A percentile compares a stretch with the other conserved stretches of the same genome.
Conservation (phyloP, 2,113 vertebrate genomes). For the Pyxicephalus adspersus region DNA sequence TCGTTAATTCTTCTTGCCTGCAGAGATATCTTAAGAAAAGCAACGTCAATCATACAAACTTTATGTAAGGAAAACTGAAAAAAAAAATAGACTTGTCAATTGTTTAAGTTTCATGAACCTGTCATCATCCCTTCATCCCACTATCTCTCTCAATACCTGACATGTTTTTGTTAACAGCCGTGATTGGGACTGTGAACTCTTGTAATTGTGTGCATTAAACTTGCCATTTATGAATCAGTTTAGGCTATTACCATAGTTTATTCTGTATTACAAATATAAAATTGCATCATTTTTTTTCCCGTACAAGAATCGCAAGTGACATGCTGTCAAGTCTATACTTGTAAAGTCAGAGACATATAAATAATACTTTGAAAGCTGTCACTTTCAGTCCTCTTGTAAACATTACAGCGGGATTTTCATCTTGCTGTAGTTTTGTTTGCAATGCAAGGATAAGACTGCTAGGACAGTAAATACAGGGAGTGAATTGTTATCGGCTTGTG, state of each 20-base stretch:
- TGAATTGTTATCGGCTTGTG: neutral
- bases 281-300: slow-evolving; percentile 68
- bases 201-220: slow-evolving; percentile 52
- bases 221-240: slow-evolving; percentile 53
- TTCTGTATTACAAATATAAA: slow-evolving; percentile 77
- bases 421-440: slow-evolving; percentile 42
- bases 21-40: slow-evolving; percentile 71
- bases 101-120: slow-evolving; percentile 54
- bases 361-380: slow-evolving; percentile 79
- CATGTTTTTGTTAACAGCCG: slow-evolving; percentile 41
- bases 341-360: slow-evolving; percentile 71
- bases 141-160: slow-evolving; percentile 20
- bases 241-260: slow-evolving; percentile 64
- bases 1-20: slow-evolving; percentile 66
- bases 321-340: slow-evolving; percentile 75
- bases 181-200: slow-evolving; percentile 48
- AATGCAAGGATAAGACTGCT: neutral
- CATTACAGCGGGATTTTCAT: slow-evolving; percentile 65
- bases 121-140: slow-evolving; percentile 34
- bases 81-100: slow-evolving; percentile 66
- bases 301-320: slow-evolving; percentile 78
- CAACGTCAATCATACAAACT: slow-evolving; percentile 67
- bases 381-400: slow-evolving; percentile 74
- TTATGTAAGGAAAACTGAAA: slow-evolving; percentile 20
- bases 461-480: neutral